phyloP scores from a whole-genome alignment of 2,797 vertebrate species.

The Manis pentadactyla region DNA sequence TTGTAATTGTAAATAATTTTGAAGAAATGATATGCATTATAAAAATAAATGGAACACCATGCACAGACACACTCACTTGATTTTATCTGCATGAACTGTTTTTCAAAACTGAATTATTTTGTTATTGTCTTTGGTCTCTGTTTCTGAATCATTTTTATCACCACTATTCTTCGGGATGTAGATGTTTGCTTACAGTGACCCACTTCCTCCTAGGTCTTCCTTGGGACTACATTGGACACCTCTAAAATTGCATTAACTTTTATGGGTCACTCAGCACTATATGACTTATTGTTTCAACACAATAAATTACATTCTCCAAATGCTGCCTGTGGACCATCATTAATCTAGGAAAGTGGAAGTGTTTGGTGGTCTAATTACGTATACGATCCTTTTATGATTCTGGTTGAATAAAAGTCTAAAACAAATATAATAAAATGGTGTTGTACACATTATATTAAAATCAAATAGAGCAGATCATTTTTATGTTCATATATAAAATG shows the following conservation, averaged over 20 bases:
- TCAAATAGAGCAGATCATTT: background rate
- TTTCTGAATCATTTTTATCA: slow-evolving; percentile 40
- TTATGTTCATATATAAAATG: background rate
- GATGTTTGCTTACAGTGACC: slow-evolving; percentile 38
- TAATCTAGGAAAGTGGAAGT: slow-evolving; percentile 53
- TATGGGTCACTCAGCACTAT: slow-evolving; percentile 30
- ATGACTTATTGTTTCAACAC: slow-evolving; percentile 62
- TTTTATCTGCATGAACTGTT: background rate
- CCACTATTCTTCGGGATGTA: background rate
- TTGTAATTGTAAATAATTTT: background rate
- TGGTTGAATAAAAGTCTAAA: slow-evolving; percentile 33
- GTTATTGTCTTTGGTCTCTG: background rate
- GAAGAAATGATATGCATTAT: background rate
- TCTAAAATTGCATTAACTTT: slow-evolving; percentile 59
- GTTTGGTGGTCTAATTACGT: slow-evolving; percentile 23
- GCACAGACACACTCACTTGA: background rate
- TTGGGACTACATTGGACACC: background rate
- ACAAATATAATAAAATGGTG: background rate
- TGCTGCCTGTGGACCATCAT: background rate
- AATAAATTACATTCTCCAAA: slow-evolving; percentile 64
- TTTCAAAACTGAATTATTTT: background rate
- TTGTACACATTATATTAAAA: background rate
- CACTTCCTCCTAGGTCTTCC: slow-evolving; percentile 49
- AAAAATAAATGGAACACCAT: background rate
- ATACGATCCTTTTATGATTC: background rate